These are phyloP conservation scores for Tetrax tetrax DNA, from an alignment of 2,113 vertebrate species.

Conservation along the genomic window DNA sequence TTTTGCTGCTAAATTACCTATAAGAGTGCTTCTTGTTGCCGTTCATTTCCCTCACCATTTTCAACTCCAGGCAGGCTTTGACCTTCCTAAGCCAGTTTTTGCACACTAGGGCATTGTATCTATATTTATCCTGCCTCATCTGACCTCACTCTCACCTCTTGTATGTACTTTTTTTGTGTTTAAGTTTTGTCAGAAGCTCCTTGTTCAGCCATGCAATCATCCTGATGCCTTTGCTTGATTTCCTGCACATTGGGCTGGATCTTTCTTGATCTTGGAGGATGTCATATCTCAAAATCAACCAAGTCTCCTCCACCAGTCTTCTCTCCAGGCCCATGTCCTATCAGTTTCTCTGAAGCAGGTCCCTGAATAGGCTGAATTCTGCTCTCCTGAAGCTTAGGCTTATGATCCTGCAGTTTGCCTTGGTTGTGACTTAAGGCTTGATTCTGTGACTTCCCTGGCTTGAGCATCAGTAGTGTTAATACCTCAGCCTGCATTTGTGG, in stretches of 20 bases:
- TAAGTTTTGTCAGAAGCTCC: neutral
- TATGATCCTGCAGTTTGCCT: rapidly evolving
- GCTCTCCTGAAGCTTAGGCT: neutral
- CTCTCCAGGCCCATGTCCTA: neutral
- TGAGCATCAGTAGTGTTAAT: neutral
- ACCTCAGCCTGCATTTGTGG: neutral
- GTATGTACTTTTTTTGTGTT: neutral
- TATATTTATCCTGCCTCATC: neutral
- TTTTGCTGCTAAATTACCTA: neutral
- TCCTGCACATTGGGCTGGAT: neutral
- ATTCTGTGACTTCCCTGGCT: neutral
- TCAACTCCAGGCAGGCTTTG: neutral
- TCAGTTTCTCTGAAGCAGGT: neutral
- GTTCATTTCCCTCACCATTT: neutral
- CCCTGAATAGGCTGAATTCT: neutral
- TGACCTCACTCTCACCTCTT: neutral
- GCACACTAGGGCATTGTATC: neutral
- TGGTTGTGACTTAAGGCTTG: neutral
- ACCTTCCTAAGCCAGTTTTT: neutral
- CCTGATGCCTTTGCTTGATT: neutral
- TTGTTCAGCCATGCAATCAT: neutral
- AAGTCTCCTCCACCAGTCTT: neutral
- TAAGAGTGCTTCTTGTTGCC: neutral
- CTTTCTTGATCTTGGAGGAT: neutral
- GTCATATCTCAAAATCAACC: neutral